Percentiles rank a stretch among this genome's conserved stretches.
These are phyloP conservation scores for Sinocyclocheilus grahami DNA, from an alignment of 2,113 vertebrate genomes.

Conservation along the genomic window DNA sequence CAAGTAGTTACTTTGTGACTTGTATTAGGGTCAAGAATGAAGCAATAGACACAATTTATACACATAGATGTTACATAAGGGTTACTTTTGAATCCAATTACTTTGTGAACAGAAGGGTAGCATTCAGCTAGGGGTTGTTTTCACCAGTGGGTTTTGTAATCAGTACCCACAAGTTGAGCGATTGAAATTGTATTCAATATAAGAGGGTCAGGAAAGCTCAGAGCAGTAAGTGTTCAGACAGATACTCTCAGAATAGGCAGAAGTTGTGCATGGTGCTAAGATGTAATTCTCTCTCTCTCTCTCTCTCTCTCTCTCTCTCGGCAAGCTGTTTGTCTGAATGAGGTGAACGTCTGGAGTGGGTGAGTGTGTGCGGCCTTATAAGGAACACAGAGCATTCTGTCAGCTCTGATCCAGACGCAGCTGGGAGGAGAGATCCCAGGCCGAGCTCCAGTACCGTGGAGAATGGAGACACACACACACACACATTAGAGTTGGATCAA, in stretches of 20 bases:
- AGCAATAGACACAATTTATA: neutral
- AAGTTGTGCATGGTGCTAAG: conserved; percentile 10
- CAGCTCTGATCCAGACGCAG: conserved; percentile 22
- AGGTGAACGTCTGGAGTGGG: conserved; percentile 30
- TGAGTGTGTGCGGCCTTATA: conserved; percentile 45
- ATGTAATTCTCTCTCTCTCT: conserved; percentile 23
- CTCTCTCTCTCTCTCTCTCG: too few relatives aligned
- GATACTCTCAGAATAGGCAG: neutral
- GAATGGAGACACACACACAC: conserved; percentile 11
- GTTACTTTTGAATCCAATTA: conserved; percentile 25
- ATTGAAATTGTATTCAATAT: conserved; percentile 18
- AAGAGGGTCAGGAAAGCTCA: conserved; percentile 28
- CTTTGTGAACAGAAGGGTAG: conserved; percentile 20
- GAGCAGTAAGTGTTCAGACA: conserved; percentile 16
- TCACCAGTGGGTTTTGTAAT: conserved; percentile 30
- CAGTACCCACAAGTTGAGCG: neutral
- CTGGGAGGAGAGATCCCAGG: neutral
- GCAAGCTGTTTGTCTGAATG: conserved; percentile 37
- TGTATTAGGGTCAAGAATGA: neutral
- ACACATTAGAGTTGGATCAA: conserved; percentile 20
- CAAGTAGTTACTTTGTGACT: neutral
- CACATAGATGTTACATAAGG: conserved; percentile 16
- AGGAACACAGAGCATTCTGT: conserved; percentile 36
- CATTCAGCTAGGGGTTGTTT: conserved; percentile 18
- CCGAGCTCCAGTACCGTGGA: neutral